phyloP scores from a whole-genome alignment of 1,140 invertebrate genomes.

The Drosophila kurseongensis region DNA sequence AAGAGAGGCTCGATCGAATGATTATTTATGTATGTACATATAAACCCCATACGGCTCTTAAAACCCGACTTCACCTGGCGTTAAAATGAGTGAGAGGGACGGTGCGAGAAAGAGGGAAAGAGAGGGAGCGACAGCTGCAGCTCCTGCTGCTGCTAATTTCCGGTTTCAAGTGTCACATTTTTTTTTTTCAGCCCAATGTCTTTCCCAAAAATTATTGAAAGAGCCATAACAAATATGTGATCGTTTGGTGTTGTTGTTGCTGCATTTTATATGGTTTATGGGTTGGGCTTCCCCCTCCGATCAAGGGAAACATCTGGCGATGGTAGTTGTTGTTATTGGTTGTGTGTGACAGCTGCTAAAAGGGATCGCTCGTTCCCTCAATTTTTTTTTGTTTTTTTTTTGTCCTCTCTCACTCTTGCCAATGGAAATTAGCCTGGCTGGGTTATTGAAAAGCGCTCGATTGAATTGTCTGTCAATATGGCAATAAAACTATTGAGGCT shows the following conservation, averaged over 20 bases:
- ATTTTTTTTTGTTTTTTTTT: not conserved
- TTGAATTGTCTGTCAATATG: constrained; percentile 79
- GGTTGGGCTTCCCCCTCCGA: constrained; percentile 43
- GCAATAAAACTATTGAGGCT: constrained; percentile 70
- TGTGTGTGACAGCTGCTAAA: constrained; percentile 69
- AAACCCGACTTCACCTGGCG: constrained; percentile 22
- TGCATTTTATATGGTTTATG: constrained; percentile 72
- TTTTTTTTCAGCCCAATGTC: constrained; percentile 24
- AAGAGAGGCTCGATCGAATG: constrained; percentile 11
- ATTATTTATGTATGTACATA: not conserved
- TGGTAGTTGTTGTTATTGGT: constrained; percentile 13
- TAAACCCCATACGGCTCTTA: not conserved
- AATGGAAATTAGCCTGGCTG: constrained; percentile 33
- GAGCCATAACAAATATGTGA: constrained; percentile 72
- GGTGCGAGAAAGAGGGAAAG: constrained; percentile 7
- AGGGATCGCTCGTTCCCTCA: constrained; percentile 46
- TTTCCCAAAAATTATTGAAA: constrained; percentile 68
- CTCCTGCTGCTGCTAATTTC: constrained; percentile 70
- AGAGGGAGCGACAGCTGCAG: constrained; percentile 63
- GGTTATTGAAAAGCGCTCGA: constrained; percentile 43
- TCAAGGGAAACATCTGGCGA: constrained; percentile 69
- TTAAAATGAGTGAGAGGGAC: not conserved
- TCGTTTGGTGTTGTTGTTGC: constrained; percentile 27
- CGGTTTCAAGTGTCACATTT: constrained; percentile 79
- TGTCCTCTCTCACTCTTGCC: constrained; percentile 33